These are phyloP conservation scores for Diprion similis DNA, from an alignment of 1,140 invertebrate species.

Conservation along the genomic window DNA sequence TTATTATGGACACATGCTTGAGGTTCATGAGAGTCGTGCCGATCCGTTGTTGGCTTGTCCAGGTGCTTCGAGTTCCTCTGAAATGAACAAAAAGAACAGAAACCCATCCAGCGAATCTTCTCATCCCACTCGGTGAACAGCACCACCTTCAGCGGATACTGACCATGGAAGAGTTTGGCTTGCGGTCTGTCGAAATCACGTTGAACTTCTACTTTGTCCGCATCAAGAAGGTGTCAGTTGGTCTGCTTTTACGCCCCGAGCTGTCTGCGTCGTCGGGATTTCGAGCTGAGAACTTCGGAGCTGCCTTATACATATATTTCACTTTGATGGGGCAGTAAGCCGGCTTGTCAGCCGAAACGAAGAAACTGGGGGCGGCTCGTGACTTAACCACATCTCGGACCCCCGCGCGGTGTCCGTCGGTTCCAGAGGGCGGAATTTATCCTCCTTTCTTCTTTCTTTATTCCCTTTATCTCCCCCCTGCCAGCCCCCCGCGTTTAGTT, in stretches of 20 bases:
- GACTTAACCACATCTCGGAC: background rate
- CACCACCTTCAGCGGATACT: background rate
- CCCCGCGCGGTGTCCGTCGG: background rate
- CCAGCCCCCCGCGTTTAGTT: no score
- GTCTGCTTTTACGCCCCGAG: no score
- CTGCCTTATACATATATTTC: slow-evolving; percentile 33
- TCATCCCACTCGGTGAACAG: background rate
- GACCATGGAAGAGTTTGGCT: no score
- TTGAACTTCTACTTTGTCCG: no score
- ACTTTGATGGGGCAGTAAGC: slow-evolving; percentile 49
- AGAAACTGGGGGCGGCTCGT: slow-evolving; percentile 12
- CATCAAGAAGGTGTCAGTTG: no score
- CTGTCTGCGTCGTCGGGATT: no score
- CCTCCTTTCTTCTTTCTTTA: background rate
- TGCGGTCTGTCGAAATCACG: no score
- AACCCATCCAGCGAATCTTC: background rate
- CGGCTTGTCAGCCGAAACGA: slow-evolving; percentile 32
- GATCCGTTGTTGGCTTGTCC: no score
- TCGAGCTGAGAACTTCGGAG: no score
- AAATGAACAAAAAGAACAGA: slow-evolving; percentile 14
- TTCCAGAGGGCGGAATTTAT: background rate
- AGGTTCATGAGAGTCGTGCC: slow-evolving; percentile 5
- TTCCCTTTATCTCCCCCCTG: background rate
- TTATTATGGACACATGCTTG: background rate
- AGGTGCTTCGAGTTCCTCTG: background rate